Percentiles rank a stretch among this genome's conserved stretches.
Evolutionary conservation across 2,888 invertebrate genomes (phyloP).

Genomic region (Acheta domesticus): DNA sequence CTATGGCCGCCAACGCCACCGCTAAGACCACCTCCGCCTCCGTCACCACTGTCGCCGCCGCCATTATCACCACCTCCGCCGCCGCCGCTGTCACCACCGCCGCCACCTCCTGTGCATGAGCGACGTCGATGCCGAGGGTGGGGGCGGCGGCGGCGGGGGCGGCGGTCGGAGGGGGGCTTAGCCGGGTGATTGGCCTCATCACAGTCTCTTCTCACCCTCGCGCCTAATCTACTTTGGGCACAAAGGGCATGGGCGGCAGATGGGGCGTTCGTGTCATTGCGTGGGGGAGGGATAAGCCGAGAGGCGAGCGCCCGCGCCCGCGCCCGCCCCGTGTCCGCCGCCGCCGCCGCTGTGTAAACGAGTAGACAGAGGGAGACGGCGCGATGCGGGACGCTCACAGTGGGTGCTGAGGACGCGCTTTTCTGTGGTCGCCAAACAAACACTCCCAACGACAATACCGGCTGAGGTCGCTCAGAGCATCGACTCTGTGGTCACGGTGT

Average conservation of each 20-base stretch:
- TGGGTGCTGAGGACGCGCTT: no score
- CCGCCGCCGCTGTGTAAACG: no score
- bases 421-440: no score
- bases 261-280: not conserved
- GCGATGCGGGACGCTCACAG: no score
- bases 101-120: not conserved
- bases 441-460: no score
- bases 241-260: not conserved
- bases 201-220: not conserved
- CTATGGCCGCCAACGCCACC: no score
- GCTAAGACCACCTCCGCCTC: no score
- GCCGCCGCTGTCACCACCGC: no score
- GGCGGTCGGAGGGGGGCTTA: not conserved
- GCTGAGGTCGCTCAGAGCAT: no score
- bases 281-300: no score
- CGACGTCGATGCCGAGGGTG: not conserved
- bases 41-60: not conserved
- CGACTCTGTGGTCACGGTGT: no score
- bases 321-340: not conserved
- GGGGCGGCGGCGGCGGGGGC: not conserved
- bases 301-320: not conserved
- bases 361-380: no score
- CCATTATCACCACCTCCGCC: not conserved
- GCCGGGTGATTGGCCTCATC: not conserved
- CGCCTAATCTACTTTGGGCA: not conserved